Evolutionary conservation across 1,140 invertebrate genomes (phyloP), one percentile per base, ranked within the genome.

Genomic region (Dufourea novaeangliae): DNA sequence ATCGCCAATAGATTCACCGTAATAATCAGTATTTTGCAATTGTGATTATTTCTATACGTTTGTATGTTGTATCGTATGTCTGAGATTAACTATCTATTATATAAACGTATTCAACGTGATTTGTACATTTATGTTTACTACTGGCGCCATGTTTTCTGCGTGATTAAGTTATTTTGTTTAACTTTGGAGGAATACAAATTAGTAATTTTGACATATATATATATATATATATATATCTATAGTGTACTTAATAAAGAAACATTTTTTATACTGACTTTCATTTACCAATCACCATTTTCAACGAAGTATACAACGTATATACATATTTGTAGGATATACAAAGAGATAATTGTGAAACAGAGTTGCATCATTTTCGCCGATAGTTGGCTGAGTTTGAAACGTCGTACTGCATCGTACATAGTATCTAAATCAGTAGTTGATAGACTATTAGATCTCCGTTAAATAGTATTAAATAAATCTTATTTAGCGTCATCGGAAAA

Each of bases 1-100:
- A 92, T 73, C 88, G 90, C 41, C 84, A 88, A 68, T 89, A 87
- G 71, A 25, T 27, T 29, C 14, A 10, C 11, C 1, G 29, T 4
- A 7, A 8, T 59, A 22, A 76, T 69, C 73, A 69, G 64, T 76
- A 76, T 76, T 76, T 72, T 59, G 59, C 34, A 14, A 77, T 63
- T 71, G 44, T 71, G 34, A 71, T 71, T 63, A 77, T 63, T 63
- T 77, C 25, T 71, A 14, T 71, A 63, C 5, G 17, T 59, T 69
- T 56, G 32, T 62, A 52, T 52, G 22, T 25, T 62, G 11, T 61
- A 52, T 52, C 25, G 41, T 52, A 39, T 44, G 25, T 22, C 34
- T 54, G 20, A 68, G 56, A 70, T 52, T 54, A 56, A 50, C 57
- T 44, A 2, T 32, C 37, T 59, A 17, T 39, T 27, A 20, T 39